Evolutionary conservation across 2,113 vertebrate species (phyloP), one percentile per base, ranked within the genome.

Genomic region (Ammodytes marinus): DNA sequence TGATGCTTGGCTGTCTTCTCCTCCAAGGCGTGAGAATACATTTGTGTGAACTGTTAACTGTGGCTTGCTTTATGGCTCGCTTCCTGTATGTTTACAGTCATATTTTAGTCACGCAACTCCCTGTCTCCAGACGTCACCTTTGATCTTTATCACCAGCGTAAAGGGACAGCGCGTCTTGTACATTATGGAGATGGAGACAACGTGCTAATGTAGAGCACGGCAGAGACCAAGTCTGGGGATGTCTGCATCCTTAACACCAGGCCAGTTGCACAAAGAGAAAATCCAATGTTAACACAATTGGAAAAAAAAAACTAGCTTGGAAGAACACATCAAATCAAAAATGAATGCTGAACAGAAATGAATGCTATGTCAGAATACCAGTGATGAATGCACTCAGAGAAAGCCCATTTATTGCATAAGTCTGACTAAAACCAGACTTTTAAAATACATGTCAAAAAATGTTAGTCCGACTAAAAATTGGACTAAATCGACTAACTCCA

Each of bases 71-170:
- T 53, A 64, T 46, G 27, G 42, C 57, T 64, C n/a, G 49, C 61
- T 55, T 71, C 39, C 59, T 74, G n/a, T 11, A 13, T 52, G 64
- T 67, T 70, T 42, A 8, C 49, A 47, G 60, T 63, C 57, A 60
- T 39, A 40, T 52, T 15, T 42, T 52, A 52, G 8, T 61, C 37
- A 27, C 8, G 27, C 19, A 15, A 3, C 71, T 35, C 39, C 47
- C 50, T 42, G 47, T 43, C 67, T n/a, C 49, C 60, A 17, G 19
- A 17, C 5, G 50, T 72, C 43, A 76, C 72, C 80, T 76, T 83
- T 72, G 67, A 58, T 5, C 67, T 54, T 40, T 55, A 58, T 66
- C 63, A 66, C 42, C 6, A 57, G 10, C 11, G 58, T 45, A 42
- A 8, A 15, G 67, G 27, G 66, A 70, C 52, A 37, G 45, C 6